Evolutionary conservation across 1,140 invertebrate species (phyloP).

Genomic region (Drosophila neocordata): DNA sequence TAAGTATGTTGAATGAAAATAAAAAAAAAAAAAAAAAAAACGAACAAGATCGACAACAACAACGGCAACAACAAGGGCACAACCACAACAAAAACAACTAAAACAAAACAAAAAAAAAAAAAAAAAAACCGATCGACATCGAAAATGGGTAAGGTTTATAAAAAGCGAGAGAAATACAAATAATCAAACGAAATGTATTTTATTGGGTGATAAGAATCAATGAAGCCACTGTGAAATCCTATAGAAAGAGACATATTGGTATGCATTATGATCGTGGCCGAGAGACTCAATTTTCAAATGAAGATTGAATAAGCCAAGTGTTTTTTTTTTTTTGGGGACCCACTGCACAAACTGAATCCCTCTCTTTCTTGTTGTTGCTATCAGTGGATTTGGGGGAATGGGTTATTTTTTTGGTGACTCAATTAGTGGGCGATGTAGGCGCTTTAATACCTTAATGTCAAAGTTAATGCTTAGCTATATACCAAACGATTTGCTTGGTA

Average conservation of each 20-base stretch:
- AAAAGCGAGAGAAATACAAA: constrained; percentile 79
- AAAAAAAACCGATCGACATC: constrained; percentile 8
- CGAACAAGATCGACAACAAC: constrained; percentile 65
- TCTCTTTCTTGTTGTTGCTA: constrained; percentile 20
- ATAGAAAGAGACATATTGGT: constrained; percentile 83
- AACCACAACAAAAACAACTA: constrained; percentile 33
- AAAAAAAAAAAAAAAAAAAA: constrained; percentile 27
- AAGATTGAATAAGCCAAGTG: constrained; percentile 36
- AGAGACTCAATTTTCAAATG: constrained; percentile 68
- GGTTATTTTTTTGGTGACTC: constrained; percentile 54
- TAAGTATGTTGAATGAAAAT: constrained; percentile 69
- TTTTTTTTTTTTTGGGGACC: constrained; percentile 7
- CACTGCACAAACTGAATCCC: constrained; percentile 30
- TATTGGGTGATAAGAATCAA: constrained; percentile 83
- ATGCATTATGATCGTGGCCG: constrained; percentile 68
- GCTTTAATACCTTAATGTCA: constrained; percentile 75
- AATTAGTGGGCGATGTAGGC: constrained; percentile 80
- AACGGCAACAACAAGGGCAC: constrained; percentile 49
- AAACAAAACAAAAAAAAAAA: constrained; percentile 10
- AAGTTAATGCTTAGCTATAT: constrained; percentile 47
- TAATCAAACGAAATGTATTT: constrained; percentile 83
- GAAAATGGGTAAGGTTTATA: constrained; percentile 38
- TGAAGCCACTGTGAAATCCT: constrained; percentile 82
- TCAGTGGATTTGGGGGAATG: constrained; percentile 18
- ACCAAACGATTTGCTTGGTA: constrained; percentile 68